Conservation (phyloP, 2,888 invertebrate genomes). For the Yponomeuta evonymella region DNA sequence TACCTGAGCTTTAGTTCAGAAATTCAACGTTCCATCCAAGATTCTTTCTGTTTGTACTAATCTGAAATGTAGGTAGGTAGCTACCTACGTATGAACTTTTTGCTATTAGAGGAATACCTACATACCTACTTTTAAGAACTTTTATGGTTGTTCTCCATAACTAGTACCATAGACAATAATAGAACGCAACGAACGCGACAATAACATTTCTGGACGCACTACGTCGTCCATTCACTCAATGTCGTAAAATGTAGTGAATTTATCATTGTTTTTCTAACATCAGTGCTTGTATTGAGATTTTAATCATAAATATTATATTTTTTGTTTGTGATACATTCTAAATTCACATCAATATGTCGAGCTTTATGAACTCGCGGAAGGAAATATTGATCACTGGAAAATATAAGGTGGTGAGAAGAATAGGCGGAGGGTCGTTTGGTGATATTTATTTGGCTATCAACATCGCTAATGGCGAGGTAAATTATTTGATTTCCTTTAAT, state of each 20-base stretch:
- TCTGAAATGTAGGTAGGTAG: too few species aligned
- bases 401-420: slow-evolving; percentile 96
- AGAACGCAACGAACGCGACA: neutral
- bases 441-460: slow-evolving; percentile 99
- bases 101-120: neutral
- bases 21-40: too few species aligned
- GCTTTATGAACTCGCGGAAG: slow-evolving; percentile 44
- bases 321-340: neutral
- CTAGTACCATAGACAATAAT: neutral
- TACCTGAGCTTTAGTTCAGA: too few species aligned
- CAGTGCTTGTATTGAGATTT: slow-evolving; percentile 45
- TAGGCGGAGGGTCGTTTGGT: slow-evolving; percentile 99
- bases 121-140: too few species aligned
- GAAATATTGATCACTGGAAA: slow-evolving; percentile 93
- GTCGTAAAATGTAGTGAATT: slow-evolving; percentile 55
- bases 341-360: slow-evolving; percentile 27
- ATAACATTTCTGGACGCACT: slow-evolving; percentile 24
- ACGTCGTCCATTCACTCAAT: slow-evolving; percentile 27
- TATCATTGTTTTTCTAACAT: slow-evolving; percentile 46
- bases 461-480: slow-evolving; percentile 93
- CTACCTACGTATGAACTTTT: neutral
- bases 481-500: slow-evolving; percentile 14
- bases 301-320: slow-evolving; percentile 3
- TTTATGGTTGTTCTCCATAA: neutral
- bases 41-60: too few species aligned